Percentiles rank a stretch among this genome's conserved stretches.
These are phyloP conservation scores for Muntiacus reevesi DNA, from an alignment of 2,113 vertebrate genomes.

Conservation along the genomic window DNA sequence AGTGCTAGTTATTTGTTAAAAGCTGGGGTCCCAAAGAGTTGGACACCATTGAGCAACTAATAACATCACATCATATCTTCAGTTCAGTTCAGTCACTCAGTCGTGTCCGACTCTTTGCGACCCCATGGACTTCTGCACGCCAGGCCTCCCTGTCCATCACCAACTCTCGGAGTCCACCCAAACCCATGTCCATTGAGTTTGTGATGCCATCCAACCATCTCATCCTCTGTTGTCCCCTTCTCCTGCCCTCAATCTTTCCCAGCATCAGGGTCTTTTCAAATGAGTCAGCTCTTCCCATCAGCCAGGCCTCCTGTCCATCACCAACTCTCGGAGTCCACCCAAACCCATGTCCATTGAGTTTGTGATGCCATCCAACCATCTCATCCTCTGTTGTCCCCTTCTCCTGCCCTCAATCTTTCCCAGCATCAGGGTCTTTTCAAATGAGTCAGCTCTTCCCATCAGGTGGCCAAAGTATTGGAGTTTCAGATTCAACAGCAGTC, in stretches of 20 bases:
- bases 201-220: background rate
- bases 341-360: background rate
- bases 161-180: background rate
- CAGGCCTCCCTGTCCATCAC: background rate
- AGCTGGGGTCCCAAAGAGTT: background rate
- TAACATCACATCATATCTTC: background rate
- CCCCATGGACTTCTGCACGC: background rate
- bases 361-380: background rate
- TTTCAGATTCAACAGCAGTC: background rate
- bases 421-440: background rate
- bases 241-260: background rate
- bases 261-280: background rate
- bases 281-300: background rate
- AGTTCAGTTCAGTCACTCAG: background rate
- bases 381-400: background rate
- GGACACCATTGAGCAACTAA: background rate
- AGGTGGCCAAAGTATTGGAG: background rate
- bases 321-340: background rate
- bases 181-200: background rate
- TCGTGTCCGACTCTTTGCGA: background rate
- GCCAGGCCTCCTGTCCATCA: background rate
- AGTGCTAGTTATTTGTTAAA: background rate
- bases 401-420: background rate
- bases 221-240: background rate
- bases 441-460: background rate